phyloP scores from a whole-genome alignment of 1,140 invertebrate genomes.

The Zaprionus nigranus region DNA sequence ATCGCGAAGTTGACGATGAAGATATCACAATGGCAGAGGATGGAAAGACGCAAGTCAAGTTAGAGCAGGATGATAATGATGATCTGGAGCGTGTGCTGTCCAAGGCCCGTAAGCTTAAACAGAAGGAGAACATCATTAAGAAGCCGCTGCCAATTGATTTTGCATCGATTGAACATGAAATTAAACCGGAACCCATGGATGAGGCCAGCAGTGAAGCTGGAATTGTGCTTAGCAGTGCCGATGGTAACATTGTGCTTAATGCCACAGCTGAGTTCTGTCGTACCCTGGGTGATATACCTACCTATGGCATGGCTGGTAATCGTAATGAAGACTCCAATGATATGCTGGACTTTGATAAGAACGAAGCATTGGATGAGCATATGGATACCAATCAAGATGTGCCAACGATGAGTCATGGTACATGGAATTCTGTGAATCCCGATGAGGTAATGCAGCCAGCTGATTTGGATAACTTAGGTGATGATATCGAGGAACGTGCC shows the following conservation, averaged over 20 bases:
- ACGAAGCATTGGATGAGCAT: constrained; percentile 65
- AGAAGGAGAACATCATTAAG: constrained; percentile 85
- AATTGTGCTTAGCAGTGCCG: constrained; percentile 37
- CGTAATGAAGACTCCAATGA: constrained; percentile 93
- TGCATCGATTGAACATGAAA: constrained; percentile 77
- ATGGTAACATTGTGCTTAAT: constrained; percentile 92
- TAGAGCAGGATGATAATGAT: constrained; percentile 89
- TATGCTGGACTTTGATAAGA: constrained; percentile 87
- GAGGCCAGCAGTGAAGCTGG: constrained; percentile 51
- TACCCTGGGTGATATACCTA: constrained; percentile 97
- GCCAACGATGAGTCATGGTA: constrained; percentile 69
- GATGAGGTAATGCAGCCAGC: constrained; percentile 79
- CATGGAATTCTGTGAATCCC: constrained; percentile 86
- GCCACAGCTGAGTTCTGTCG: constrained; percentile 98
- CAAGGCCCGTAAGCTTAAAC: constrained; percentile 90
- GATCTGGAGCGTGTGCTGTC: constrained; percentile 90
- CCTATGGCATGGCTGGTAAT: constrained; percentile 95
- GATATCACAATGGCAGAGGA: constrained; percentile 79
- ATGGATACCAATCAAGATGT: constrained; percentile 58
- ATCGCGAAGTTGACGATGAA: constrained; percentile 78
- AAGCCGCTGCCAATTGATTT: constrained; percentile 84
- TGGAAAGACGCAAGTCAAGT: constrained; percentile 86
- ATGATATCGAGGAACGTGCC: constrained; percentile 87
- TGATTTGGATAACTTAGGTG: constrained; percentile 75
- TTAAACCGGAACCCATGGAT: constrained; percentile 84